These are phyloP conservation scores for Cotesia glomerata DNA, from an alignment of 1,140 invertebrate species.

Conservation along the genomic window DNA sequence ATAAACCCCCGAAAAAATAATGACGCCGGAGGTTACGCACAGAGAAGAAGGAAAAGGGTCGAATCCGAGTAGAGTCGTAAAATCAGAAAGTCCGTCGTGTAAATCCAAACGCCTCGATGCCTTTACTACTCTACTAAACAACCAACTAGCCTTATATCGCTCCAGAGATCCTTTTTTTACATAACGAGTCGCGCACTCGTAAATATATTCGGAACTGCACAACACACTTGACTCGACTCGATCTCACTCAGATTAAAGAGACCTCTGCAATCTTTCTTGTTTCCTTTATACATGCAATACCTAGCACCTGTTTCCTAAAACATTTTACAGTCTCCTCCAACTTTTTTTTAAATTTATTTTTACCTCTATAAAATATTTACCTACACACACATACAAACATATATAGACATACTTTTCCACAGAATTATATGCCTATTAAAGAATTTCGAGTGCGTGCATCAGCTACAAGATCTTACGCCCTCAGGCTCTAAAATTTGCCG, in stretches of 20 bases:
- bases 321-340: too few relatives aligned
- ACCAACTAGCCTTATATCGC: conserved; percentile 19
- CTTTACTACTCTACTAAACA: background rate
- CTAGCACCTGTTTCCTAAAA: conserved; percentile 8
- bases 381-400: background rate
- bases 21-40: conserved; percentile 29
- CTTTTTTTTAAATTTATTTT: too few relatives aligned
- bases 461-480: background rate
- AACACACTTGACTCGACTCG: background rate
- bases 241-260: background rate
- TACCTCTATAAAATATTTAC: background rate
- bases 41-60: background rate
- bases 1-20: background rate
- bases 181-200: conserved; percentile 19
- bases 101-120: conserved; percentile 35
- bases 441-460: conserved; percentile 28
- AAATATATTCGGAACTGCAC: conserved; percentile 26
- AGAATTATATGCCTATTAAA: conserved; percentile 28
- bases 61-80: conserved; percentile 26
- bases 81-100: conserved; percentile 34
- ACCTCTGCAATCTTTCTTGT: conserved; percentile 2
- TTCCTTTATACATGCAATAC: background rate
- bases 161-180: background rate
- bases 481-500: conserved; percentile 2
- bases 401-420: background rate